Conservation (phyloP, 2,888 invertebrate genomes). For the Ornithoptera alexandrae region DNA sequence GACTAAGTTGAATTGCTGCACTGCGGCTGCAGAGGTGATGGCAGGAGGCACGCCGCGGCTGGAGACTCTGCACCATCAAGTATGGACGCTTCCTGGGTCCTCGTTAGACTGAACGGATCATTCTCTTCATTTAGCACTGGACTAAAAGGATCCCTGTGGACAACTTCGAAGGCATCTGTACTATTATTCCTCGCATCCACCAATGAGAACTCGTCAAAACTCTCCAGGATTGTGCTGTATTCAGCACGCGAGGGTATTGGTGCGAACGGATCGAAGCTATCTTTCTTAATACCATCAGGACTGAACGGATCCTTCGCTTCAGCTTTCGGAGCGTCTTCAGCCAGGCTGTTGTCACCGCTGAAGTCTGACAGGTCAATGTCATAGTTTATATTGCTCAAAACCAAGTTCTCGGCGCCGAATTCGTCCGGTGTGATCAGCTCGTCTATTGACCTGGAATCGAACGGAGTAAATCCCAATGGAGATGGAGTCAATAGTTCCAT, state of each 20-base stretch:
- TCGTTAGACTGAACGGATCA: slow-evolving; percentile 36
- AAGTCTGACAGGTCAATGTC: slow-evolving; percentile 88
- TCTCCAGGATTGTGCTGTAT: slow-evolving; percentile 47
- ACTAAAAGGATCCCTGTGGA: slow-evolving; percentile 48
- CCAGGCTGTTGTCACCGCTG: slow-evolving; percentile 85
- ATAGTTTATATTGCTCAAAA: slow-evolving; percentile 85
- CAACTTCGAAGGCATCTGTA: slow-evolving; percentile 60
- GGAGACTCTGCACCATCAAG: slow-evolving; percentile 68
- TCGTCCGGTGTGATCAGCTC: slow-evolving; percentile 82
- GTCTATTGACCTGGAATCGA: slow-evolving; percentile 81
- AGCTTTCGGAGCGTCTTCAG: slow-evolving; percentile 72
- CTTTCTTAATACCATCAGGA: slow-evolving; percentile 65
- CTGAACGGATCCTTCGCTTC: slow-evolving; percentile 79
- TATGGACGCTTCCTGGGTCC: slow-evolving; percentile 50
- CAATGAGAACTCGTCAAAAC: slow-evolving; percentile 64
- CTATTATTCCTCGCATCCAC: slow-evolving; percentile 44
- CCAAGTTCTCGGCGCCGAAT: slow-evolving; percentile 71
- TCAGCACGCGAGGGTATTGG: slow-evolving; percentile 34
- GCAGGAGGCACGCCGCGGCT: slow-evolving; percentile 72
- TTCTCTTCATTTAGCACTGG: slow-evolving; percentile 31
- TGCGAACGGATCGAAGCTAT: slow-evolving; percentile 44
- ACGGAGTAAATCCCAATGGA: slow-evolving; percentile 76
- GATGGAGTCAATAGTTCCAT: slow-evolving; percentile 81
- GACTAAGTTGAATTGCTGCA: slow-evolving; percentile 50
- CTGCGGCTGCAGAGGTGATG: slow-evolving; percentile 81